Percentiles rank a stretch among this genome's conserved stretches.
These are phyloP conservation scores for Paedocypris sp. DNA, from an alignment of 2,113 vertebrate genomes.

Conservation along the genomic window DNA sequence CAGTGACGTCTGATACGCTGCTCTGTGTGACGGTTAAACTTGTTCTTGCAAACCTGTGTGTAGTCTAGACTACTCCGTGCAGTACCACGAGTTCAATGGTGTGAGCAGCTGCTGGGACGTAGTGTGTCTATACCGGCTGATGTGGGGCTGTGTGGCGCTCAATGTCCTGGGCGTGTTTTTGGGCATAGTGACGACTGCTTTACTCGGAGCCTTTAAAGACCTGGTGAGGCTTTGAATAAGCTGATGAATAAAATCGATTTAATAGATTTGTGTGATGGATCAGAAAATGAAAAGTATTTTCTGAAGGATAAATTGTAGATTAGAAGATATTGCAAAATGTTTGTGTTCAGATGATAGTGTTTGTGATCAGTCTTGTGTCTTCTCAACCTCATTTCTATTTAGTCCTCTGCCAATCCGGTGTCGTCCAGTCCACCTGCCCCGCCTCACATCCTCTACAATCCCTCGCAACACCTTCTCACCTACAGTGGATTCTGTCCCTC, in stretches of 20 bases:
- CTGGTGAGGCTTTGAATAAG: slow-evolving; percentile 75
- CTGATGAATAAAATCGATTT: background rate
- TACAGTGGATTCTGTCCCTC: slow-evolving; percentile 70
- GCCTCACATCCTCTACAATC: slow-evolving; percentile 82
- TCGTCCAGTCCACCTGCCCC: slow-evolving; percentile 57
- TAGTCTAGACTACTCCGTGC: slow-evolving; percentile 59
- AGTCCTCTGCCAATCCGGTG: slow-evolving; percentile 50
- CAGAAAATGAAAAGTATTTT: too few species aligned
- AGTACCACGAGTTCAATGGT: slow-evolving; percentile 75
- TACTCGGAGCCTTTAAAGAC: slow-evolving; percentile 90
- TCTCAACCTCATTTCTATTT: too few species aligned
- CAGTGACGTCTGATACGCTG: background rate
- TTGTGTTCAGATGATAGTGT: background rate
- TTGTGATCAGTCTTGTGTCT: slow-evolving; percentile 61
- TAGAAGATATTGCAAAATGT: too few species aligned
- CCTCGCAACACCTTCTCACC: slow-evolving; percentile 77
- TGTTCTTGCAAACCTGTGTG: slow-evolving; percentile 18
- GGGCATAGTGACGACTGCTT: slow-evolving; percentile 76
- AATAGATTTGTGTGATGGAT: too few species aligned
- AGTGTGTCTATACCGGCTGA: slow-evolving; percentile 76
- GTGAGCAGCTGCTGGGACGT: slow-evolving; percentile 79
- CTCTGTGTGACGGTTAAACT: background rate
- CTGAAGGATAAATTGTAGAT: too few species aligned
- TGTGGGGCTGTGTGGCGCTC: slow-evolving; percentile 79
- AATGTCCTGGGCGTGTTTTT: slow-evolving; percentile 76